Evolutionary conservation across 2,888 invertebrate species (phyloP).

Genomic region (Euphydryas editha): DNA sequence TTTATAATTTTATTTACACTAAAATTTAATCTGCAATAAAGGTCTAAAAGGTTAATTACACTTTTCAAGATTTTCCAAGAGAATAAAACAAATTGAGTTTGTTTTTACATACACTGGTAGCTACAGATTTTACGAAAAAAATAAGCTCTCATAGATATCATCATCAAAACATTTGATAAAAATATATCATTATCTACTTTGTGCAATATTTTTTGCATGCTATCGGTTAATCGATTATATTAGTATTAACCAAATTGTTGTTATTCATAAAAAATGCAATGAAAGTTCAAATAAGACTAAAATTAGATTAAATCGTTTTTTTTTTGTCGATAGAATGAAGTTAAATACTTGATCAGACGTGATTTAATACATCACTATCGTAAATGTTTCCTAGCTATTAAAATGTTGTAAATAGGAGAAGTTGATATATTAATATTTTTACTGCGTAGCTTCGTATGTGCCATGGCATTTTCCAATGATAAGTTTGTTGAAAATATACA

Average conservation of each 20-base stretch:
- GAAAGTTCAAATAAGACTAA: background rate
- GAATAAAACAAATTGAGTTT: background rate
- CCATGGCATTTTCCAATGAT: background rate
- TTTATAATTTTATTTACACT: no score
- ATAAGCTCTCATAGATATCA: no score
- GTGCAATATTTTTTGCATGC: no score
- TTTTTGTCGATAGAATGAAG: background rate
- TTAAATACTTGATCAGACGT: constrained; percentile 14
- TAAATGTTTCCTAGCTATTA: constrained; percentile 33
- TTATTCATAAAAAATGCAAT: background rate
- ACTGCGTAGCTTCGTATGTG: constrained; percentile 2
- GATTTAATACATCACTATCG: constrained; percentile 21
- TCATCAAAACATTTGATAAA: no score
- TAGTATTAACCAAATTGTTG: background rate
- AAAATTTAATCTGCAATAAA: no score
- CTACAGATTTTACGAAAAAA: no score
- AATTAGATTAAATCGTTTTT: background rate
- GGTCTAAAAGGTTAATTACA: no score
- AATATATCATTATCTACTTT: no score
- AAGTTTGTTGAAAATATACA: background rate
- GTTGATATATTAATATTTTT: background rate
- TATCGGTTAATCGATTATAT: no score
- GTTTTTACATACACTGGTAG: no score
- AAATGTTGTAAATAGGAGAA: constrained; percentile 25
- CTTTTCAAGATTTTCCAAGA: no score